phyloP scores from a whole-genome alignment of 2,888 invertebrate species.

The Exocentrus adspersus region DNA sequence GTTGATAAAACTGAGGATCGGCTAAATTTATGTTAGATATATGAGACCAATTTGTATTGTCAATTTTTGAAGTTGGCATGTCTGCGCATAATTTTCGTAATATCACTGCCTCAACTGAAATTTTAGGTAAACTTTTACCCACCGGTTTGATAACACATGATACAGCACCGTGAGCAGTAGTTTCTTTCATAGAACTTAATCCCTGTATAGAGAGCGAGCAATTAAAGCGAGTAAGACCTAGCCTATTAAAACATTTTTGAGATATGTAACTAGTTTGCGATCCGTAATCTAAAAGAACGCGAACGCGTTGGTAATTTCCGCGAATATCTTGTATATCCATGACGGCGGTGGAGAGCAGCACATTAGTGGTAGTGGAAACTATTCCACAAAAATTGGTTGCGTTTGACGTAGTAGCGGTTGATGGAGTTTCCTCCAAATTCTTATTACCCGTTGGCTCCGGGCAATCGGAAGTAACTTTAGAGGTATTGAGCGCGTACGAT shows the following conservation, averaged over 20 bases:
- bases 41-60: constrained; percentile 2
- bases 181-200: constrained; percentile 4
- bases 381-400: not conserved
- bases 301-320: not conserved
- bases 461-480: no score
- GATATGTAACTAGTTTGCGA: not conserved
- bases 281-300: not conserved
- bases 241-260: not conserved
- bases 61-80: not conserved
- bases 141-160: not conserved
- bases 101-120: not conserved
- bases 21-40: not conserved
- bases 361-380: not conserved
- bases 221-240: not conserved
- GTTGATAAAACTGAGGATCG: constrained; percentile 1
- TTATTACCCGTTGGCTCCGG: not conserved
- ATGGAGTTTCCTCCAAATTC: not conserved
- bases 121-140: not conserved
- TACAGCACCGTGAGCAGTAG: not conserved
- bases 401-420: not conserved
- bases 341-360: not conserved
- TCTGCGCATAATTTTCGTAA: not conserved
- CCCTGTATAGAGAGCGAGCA: not conserved
- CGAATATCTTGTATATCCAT: not conserved
- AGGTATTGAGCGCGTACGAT: not conserved